Base-by-base conservation (phyloP, 37 sponge, comb jelly and placozoan species). In the Diacarnus erythraeanus region DNA sequence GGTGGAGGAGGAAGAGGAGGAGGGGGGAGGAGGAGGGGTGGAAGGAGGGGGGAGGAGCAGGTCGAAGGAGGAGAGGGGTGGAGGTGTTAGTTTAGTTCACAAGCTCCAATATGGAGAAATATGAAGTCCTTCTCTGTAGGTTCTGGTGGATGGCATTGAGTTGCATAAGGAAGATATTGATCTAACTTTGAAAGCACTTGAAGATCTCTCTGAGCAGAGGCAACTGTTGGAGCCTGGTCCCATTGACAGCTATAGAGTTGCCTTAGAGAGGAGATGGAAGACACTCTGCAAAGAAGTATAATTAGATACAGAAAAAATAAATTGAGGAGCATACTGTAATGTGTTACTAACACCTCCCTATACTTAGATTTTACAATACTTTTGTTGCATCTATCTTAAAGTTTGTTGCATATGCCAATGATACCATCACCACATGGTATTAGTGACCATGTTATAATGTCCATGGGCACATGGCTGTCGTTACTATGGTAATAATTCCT, bases 211-310 rank as follows among this genome's bases (percentile, higher is more conserved):
- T 40, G 35, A 39, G 2, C 71, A 82, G 64, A 29, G 38, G 26
- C 57, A 77, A 18, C 60, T 88, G 20, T 30, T 88, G 42, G 47
- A 88, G n/a, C 40, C 79, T n/a, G 37, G 59, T 2, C 72, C 75
- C 18, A 59, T 88, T 27, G 42, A 25, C 30, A 38, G 27, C 59
- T 72, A 71, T 59, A 77, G 65, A 29, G 66, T 60, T 29, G n/a
- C 35, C 21, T 68, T 83, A 26, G 42, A 76, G 37, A 81, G 47
- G 56, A 42, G 65, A 42, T 87, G 88, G 88, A 43, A 81, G 41
- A 42, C 56, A 30, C 68, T 87, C 60, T 54, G 34, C 27, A 38
- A 77, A 23, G 83, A 87, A 83, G 88, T 87, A 23, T 61, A 25
- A 27, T 29, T 6, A 61, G 21, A 8, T 15, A 61, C 21, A 61